Base-by-base conservation (phyloP, 2,888 invertebrate genomes). In the Agelastica alni region DNA sequence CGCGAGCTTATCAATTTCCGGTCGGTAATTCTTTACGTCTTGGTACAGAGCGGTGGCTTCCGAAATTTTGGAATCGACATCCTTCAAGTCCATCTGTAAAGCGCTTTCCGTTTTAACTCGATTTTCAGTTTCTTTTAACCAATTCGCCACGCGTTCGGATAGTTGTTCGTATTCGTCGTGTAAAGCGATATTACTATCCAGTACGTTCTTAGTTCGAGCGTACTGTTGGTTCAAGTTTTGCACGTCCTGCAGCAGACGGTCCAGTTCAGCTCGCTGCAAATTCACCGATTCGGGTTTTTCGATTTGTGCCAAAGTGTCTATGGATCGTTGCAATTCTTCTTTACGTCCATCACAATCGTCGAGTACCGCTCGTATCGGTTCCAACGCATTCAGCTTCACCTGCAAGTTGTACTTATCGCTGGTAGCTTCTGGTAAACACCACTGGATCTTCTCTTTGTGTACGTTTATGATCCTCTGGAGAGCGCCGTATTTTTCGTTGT, bases 331-430 rank as follows among this genome's bases (percentile, higher is more conserved):
- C 1, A 91, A 79, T 64, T 91, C 89, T 0, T 73, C 70, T 61
- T 87, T 85, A 55, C 86, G 83, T 2, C 77, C 78, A 51, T 84
- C 82, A 68, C 90, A 90, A 64, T 91, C 91, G 14, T 79, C 77
- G 30, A 92, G 83, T 14, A 88, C 87, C 58, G 81, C 82, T 72
- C 87, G 85, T 2, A 92, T 87, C 59, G 93, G 93, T 53, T 80
- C 79, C 26, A 95, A 74, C 0, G 92, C 88, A 1, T 89, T 86
- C 66, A 89, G 83, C 77, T 96, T 96, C 0, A 94, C 92, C 79
- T 96, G 93, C 18, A 96, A 81, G 71, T 93, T 94, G 73, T 95
- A 96, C 73, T 89, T 89, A 70, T 96, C 96, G 69, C 92, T 93
- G 22, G 88, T 86, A 1, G 88, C 84, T 70, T 96, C 95, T 0